phyloP scores from a whole-genome alignment of 2,888 invertebrate species.

The Drosophila seclusa region DNA sequence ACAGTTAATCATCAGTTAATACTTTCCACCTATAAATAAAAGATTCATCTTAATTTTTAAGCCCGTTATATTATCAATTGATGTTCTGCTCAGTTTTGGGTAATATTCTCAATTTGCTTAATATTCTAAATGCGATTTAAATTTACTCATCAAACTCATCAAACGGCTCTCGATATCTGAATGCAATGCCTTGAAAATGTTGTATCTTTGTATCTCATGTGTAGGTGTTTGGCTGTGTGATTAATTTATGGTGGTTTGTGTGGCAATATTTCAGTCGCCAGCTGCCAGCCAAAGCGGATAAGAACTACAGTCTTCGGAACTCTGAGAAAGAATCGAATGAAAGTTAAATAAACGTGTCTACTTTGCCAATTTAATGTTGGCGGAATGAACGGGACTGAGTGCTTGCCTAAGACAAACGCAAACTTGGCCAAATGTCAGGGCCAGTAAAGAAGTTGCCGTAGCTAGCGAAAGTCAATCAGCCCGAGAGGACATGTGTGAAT shows the following conservation, averaged over 20 bases:
- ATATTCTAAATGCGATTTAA: not conserved
- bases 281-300: slow-evolving; percentile 30
- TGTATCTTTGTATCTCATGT: slow-evolving; percentile 22
- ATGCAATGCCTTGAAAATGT: slow-evolving; percentile 13
- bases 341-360: slow-evolving; percentile 53
- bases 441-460: slow-evolving; percentile 10
- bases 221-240: slow-evolving; percentile 17
- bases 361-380: slow-evolving; percentile 37
- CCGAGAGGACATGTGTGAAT: not conserved
- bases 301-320: slow-evolving; percentile 5
- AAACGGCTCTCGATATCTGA: slow-evolving; percentile 26
- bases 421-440: slow-evolving; percentile 26
- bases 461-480: not conserved
- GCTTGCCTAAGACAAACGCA: slow-evolving; percentile 37
- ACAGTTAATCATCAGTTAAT: not conserved
- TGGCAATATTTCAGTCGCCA: slow-evolving; percentile 6
- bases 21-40: not conserved
- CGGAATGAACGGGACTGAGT: not conserved
- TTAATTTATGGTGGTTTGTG: slow-evolving; percentile 44
- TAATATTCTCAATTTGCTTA: not conserved
- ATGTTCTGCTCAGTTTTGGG: not conserved
- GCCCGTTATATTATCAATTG: not conserved
- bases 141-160: not conserved
- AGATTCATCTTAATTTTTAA: not conserved
- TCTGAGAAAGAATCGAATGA: slow-evolving; percentile 25